A percentile compares a stretch with the other conserved stretches of the same genome.
Conservation (phyloP, 2,797 vertebrate genomes). For the Sebastes hubbsi region DNA sequence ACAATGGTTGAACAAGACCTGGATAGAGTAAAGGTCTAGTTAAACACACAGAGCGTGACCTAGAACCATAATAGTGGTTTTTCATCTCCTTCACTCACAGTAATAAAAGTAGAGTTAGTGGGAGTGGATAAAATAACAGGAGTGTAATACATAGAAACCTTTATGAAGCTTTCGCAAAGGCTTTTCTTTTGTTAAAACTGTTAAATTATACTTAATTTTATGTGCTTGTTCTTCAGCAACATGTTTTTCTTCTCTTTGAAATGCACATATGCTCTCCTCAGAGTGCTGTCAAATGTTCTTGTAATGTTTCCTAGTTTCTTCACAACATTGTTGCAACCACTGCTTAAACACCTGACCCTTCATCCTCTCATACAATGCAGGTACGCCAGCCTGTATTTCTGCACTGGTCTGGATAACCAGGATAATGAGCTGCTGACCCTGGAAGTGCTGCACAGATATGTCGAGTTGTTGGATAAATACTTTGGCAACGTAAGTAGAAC, state of each 20-base stretch:
- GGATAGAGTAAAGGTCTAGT: neutral
- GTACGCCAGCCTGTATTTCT: slow-evolving; percentile 97
- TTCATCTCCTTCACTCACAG: neutral
- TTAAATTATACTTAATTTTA: no score
- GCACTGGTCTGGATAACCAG: slow-evolving; percentile 87
- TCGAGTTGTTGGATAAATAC: slow-evolving; percentile 95
- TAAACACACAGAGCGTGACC: neutral
- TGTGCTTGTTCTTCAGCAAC: no score
- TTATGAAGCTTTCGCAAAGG: neutral
- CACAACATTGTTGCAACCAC: no score
- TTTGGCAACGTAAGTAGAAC: slow-evolving; percentile 91
- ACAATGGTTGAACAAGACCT: neutral
- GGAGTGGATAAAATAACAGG: neutral
- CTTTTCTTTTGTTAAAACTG: neutral
- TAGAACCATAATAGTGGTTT: neutral
- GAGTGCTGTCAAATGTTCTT: neutral
- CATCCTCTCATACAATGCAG: slow-evolving; percentile 65
- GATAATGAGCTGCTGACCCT: slow-evolving; percentile 95
- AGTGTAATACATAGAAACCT: no score
- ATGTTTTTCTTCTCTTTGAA: no score
- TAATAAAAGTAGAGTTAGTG: neutral
- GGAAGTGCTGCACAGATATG: slow-evolving; percentile 93
- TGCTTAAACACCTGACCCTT: neutral
- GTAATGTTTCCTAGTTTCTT: neutral
- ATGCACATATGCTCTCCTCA: neutral